These are phyloP conservation scores for Macrosoma leucophasiata DNA, from an alignment of 2,888 invertebrate species.

Conservation along the genomic window DNA sequence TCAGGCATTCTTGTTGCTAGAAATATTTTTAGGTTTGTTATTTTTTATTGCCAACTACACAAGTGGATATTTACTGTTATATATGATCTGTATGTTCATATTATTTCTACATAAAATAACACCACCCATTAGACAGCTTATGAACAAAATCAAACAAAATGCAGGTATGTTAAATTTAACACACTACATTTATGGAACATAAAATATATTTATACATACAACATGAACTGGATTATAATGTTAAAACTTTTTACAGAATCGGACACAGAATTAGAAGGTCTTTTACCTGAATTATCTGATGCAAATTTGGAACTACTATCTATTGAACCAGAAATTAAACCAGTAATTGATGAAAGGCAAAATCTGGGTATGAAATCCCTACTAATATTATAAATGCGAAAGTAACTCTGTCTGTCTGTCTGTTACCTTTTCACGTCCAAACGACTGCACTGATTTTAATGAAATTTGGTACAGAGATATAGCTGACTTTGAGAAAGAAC, in stretches of 20 bases:
- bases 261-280: constrained; percentile 59
- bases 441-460: no score
- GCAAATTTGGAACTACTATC: constrained; percentile 54
- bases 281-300: constrained; percentile 60
- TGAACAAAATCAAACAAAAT: constrained; percentile 52
- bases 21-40: constrained; percentile 45
- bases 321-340: constrained; percentile 52
- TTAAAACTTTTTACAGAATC: constrained; percentile 52
- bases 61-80: constrained; percentile 52
- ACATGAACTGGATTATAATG: no score
- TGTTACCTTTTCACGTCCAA: no score
- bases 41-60: constrained; percentile 53
- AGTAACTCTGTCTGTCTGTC: no score
- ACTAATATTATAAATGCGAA: no score
- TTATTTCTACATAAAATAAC: constrained; percentile 46
- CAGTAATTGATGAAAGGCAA: constrained; percentile 50
- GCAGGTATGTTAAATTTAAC: constrained; percentile 40
- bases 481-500: no score
- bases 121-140: constrained; percentile 40
- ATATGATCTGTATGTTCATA: constrained; percentile 43
- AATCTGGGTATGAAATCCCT: constrained; percentile 44
- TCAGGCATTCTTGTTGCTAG: constrained; percentile 60
- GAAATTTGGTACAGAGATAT: no score
- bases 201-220: constrained; percentile 2
- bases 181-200: no score